Evolutionary conservation across 2,888 invertebrate species (phyloP), one percentile per base, ranked within the genome.

Genomic region (Escarpia spicata): DNA sequence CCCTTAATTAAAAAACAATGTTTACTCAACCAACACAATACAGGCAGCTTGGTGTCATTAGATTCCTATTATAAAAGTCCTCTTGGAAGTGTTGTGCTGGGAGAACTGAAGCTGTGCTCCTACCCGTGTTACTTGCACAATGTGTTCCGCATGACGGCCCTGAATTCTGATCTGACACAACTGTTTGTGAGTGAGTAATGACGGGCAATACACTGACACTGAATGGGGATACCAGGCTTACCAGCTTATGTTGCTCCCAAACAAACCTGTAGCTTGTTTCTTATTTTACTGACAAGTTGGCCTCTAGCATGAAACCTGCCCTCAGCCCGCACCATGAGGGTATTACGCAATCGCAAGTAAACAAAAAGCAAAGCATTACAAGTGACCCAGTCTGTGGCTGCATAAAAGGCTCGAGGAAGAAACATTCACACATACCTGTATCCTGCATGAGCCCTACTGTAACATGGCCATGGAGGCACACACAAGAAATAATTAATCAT

Each of bases 401-500:
- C 75, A 19, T 75, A 75, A 75, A 75, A 4, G 19, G n/a, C 19
- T 37, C 3, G n/a, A 75, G 75, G n/a, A 75, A 8, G 26, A 26
- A 75, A 19, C 19, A 75, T 19, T 6, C 75, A 75, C 26, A 60
- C 52, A 9, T 75, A 75, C 75, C 75, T 75, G 75, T 75, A 26
- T 26, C 75, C n/a, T 75, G 75, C 75, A 75, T 26, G 19, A 26
- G 75, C 26, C 75, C 75, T n/a, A 75, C 26, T 75, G 75, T 75
- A 4, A 75, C 75, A 75, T 6, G 75, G 26, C n/a, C n/a, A n/a
- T 75, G 75, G 26, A 3, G 75, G 75, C 75, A 75, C 26, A 75
- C 75, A 75, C 75, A 75, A 75, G n/a, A 75, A 75, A 75, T 75
- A 75, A 75, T 75, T 75, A 75, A 75, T 75, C 75, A 75, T 75